Conservation (phyloP, 2,888 invertebrate genomes). For the Cheilosia variabilis region DNA sequence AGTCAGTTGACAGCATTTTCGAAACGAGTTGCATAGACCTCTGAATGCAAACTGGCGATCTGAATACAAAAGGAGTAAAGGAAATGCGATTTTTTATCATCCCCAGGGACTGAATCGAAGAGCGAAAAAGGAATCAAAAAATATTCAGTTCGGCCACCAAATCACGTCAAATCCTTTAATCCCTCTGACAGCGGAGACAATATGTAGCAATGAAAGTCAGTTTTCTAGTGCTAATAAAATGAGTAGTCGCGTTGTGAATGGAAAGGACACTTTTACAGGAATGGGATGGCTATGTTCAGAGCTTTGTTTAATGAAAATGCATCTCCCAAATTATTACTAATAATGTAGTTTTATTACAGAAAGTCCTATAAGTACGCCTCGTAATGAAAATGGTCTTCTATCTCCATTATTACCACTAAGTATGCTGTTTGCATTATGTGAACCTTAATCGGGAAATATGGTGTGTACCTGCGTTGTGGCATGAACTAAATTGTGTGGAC, state of each 20-base stretch:
- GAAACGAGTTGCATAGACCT: background rate
- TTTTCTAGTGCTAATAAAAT: too few relatives aligned
- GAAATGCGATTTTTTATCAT: background rate
- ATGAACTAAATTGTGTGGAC: too few relatives aligned
- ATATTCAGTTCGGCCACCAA: background rate
- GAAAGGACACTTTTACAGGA: too few relatives aligned
- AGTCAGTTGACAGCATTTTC: background rate
- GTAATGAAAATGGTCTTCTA: background rate
- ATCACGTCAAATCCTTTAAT: background rate
- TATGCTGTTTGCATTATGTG: too few relatives aligned
- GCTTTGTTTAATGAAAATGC: too few relatives aligned
- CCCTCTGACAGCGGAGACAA: background rate
- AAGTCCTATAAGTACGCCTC: background rate
- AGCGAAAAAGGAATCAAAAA: background rate
- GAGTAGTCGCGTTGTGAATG: too few relatives aligned
- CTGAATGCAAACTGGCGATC: background rate
- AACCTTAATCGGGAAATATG: too few relatives aligned
- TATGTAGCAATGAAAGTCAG: background rate
- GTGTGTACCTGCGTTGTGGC: too few relatives aligned
- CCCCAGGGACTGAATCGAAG: background rate
- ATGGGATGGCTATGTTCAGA: too few relatives aligned
- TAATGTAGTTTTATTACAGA: background rate
- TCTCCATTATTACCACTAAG: background rate
- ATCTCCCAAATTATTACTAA: background rate
- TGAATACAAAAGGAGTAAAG: background rate